A percentile compares a stretch with the other conserved stretches of the same genome.
These are phyloP conservation scores for Limosa lapponica DNA, from an alignment of 2,797 vertebrate species.

Conservation along the genomic window DNA sequence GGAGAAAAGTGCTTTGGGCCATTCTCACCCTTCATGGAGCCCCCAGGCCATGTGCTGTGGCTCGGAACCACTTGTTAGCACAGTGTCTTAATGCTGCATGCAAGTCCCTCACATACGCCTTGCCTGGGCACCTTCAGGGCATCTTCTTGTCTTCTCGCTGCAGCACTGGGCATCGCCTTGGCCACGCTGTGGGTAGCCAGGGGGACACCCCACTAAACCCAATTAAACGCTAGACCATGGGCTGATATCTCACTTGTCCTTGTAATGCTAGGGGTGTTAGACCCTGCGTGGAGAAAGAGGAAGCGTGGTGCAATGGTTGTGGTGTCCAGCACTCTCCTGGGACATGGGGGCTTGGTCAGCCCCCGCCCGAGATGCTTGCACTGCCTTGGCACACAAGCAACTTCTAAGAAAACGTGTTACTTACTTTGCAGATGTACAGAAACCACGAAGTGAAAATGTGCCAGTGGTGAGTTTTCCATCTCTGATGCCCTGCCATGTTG, in stretches of 20 bases:
- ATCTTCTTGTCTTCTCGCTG: background rate
- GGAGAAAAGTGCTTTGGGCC: background rate
- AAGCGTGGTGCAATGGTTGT: background rate
- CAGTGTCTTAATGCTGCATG: background rate
- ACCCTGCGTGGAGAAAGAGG: background rate
- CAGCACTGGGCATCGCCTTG: rapidly evolving
- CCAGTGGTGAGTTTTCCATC: background rate
- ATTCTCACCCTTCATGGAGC: background rate
- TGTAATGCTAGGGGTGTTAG: background rate
- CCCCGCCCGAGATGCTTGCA: rapidly evolving
- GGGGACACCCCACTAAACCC: background rate
- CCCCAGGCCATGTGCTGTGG: background rate
- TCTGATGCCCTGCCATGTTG: background rate
- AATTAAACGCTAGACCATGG: background rate
- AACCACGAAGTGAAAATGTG: background rate
- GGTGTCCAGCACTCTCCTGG: background rate
- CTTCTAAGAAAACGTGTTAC: background rate
- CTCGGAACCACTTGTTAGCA: rapidly evolving
- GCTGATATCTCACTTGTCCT: background rate
- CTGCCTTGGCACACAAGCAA: background rate
- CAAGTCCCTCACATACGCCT: background rate
- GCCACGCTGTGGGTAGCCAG: rapidly evolving
- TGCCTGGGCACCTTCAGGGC: background rate
- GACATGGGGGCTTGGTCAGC: background rate
- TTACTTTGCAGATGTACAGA: constrained; percentile 49